Evolutionary conservation across 2,888 invertebrate species (phyloP), one percentile per base, ranked within the genome.

Genomic region (Anoncus sp.): DNA sequence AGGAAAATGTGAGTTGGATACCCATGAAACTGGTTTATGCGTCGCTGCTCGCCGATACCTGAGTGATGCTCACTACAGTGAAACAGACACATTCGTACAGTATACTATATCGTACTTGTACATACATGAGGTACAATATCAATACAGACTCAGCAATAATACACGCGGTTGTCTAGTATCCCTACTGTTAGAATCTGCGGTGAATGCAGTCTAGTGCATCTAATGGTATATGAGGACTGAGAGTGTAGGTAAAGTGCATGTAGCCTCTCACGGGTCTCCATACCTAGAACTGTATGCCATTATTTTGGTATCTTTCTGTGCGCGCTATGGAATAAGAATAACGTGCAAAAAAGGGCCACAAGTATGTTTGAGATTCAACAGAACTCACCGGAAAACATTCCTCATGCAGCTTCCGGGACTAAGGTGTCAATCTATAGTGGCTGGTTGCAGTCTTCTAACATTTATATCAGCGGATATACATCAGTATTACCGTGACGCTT

Each of bases 11-110:
- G 84, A 88, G 85, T 87, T 85, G 85, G 87, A 88, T 89, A 89
- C 88, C 86, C 89, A 86, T 88, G 87, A 89, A 89, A 89, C 89
- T 90, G 89, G 89, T 90, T 90, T 88, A 88, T 88, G 87, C 89
- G 88, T 88, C 85, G 87, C 85, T 86, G 85, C 80, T 82, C 81
- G 84, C 81, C 84, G 83, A 83, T 86, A 84, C 43, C 55, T 60
- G 67, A 74, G 63, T 75, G 79, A 66, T 65, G 69, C 72, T 63
- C 66, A 72, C 74, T 70, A 45, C 60, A 43, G 63, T 65, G 14
- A 40, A 53, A 55, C 72, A 65, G 31, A 66, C 16, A 49, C 38
- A 38, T 22, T 20, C 43, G 38, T 31, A 65, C 43, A 49, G 16
- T 55, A 59, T 7, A n/a, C 24, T 16, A 63, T 35, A 35, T 14